A percentile compares a stretch with the other conserved stretches of the same genome.
These are phyloP conservation scores for Meteorus cinctellus DNA, from an alignment of 2,888 invertebrate species.

Conservation along the genomic window DNA sequence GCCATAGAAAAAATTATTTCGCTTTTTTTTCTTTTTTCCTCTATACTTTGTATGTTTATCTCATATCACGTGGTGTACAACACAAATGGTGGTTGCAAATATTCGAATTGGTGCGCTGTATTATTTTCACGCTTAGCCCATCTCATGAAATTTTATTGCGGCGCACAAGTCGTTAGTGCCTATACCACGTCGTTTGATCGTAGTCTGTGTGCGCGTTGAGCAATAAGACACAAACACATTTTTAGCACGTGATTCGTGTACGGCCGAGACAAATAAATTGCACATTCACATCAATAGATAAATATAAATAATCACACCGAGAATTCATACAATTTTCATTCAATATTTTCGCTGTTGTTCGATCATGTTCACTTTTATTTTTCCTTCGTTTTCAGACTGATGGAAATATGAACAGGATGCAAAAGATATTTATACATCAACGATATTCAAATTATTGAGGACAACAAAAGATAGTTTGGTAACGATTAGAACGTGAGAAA, in stretches of 20 bases:
- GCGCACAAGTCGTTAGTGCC: conserved; percentile 38
- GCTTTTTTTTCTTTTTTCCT: neutral
- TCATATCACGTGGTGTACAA: neutral
- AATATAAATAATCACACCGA: neutral
- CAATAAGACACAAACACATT: conserved; percentile 20
- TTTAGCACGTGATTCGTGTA: conserved; percentile 40
- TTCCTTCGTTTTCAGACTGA: neutral
- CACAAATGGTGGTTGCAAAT: conserved; percentile 13
- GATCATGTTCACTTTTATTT: neutral
- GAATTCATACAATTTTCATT: conserved; percentile 7
- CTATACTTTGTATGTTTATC: conserved; percentile 1
- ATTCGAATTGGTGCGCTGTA: conserved; percentile 31
- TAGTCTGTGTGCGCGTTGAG: conserved; percentile 9
- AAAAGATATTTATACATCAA: too few relatives aligned
- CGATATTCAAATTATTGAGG: too few relatives aligned
- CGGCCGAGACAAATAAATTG: conserved; percentile 37
- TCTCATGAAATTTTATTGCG: conserved; percentile 46
- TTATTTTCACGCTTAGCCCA: conserved; percentile 28
- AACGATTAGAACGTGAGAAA: too few relatives aligned
- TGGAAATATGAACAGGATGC: too few relatives aligned
- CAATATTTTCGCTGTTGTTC: neutral
- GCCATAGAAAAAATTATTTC: neutral
- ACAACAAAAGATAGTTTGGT: too few relatives aligned
- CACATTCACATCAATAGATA: neutral
- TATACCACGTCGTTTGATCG: conserved; percentile 30